Base-by-base conservation (phyloP, 2,888 invertebrate species). In the Melanostoma scalare region DNA sequence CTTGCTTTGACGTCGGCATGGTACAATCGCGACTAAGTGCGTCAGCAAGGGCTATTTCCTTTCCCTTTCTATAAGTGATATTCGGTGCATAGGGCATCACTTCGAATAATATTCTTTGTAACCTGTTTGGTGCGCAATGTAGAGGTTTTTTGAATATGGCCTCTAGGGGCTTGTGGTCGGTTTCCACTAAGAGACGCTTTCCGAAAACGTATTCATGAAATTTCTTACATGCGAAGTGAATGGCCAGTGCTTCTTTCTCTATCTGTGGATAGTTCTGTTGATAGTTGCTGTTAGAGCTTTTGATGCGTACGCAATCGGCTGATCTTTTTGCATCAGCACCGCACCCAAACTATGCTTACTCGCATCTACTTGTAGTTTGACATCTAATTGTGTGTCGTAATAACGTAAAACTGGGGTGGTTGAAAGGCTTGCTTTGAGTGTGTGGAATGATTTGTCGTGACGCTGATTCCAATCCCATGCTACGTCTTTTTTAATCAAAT, bases 291-390 rank as follows among this genome's bases (percentile, higher is more conserved):
- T 56, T 31, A 89, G 68, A 0, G 88, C 76, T 85, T 87, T 87
- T 55, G 89, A 89, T 33, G 89, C 89, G 86, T 89, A 90, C 9
- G 87, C 88, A 6, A 89, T 85, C 6, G 89, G 89, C 69, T 88
- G 85, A 8, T 86, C 86, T 35, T 89, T 86, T 85, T 89, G 89
- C 10, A 89, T 52, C 3, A 90, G 60, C 6, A 87, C 88, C 20
- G 89, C 88, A 4, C 89, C 90, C 31, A 89, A 42, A 48, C 73
- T 80, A 20, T 74, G 63, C 53, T 76, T 73, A 35, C 80, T 84
- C 50, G 80, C 85, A 63, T 6, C 38, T n/a, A 10, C 6, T 50
- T 40, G 35, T 38, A 4, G 42, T 42, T 42, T 42, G 42, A 42
- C 42, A 42, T 42, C 42, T 8, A 42, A 9, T 9, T 8, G 6